These are phyloP conservation scores for Drosophila persimilis DNA, from an alignment of 1,140 invertebrate species.

Conservation along the genomic window DNA sequence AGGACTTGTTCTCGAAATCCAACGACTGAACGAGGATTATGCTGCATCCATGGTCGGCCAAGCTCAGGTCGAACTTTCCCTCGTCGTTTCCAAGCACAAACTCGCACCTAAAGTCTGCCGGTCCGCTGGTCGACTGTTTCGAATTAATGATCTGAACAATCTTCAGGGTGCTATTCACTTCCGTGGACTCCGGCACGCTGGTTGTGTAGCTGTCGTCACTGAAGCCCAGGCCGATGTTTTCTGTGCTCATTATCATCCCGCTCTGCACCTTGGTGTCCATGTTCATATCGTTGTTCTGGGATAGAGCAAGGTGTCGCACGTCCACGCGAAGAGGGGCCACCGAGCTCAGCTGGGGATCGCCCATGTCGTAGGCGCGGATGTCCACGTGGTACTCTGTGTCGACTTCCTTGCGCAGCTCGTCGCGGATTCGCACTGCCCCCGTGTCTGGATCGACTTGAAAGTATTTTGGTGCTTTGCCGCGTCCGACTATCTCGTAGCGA, in stretches of 20 bases:
- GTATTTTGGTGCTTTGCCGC: constrained; percentile 91
- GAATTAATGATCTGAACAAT: constrained; percentile 81
- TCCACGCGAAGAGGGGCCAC: constrained; percentile 91
- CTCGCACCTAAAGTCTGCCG: constrained; percentile 85
- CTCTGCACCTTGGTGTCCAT: constrained; percentile 52
- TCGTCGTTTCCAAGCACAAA: constrained; percentile 88
- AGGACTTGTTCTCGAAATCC: constrained; percentile 89
- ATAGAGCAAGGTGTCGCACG: constrained; percentile 89
- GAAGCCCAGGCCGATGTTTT: constrained; percentile 90
- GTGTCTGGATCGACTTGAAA: constrained; percentile 94
- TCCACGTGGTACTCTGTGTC: constrained; percentile 94
- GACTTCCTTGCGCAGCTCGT: constrained; percentile 92
- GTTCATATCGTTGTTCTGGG: constrained; percentile 76
- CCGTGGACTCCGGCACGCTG: constrained; percentile 88
- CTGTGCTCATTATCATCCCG: constrained; percentile 83
- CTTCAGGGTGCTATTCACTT: constrained; percentile 74
- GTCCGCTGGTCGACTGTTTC: constrained; percentile 56
- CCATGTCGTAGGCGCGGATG: constrained; percentile 93
- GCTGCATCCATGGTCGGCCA: constrained; percentile 91
- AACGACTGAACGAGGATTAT: constrained; percentile 88
- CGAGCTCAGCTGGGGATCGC: constrained; percentile 91
- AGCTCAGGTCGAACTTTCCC: constrained; percentile 88
- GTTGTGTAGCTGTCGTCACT: constrained; percentile 92
- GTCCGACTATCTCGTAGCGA: constrained; percentile 90
- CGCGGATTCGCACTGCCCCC: constrained; percentile 89